phyloP scores from a whole-genome alignment of 2,113 vertebrate species.

The Sinocyclocheilus grahami region DNA sequence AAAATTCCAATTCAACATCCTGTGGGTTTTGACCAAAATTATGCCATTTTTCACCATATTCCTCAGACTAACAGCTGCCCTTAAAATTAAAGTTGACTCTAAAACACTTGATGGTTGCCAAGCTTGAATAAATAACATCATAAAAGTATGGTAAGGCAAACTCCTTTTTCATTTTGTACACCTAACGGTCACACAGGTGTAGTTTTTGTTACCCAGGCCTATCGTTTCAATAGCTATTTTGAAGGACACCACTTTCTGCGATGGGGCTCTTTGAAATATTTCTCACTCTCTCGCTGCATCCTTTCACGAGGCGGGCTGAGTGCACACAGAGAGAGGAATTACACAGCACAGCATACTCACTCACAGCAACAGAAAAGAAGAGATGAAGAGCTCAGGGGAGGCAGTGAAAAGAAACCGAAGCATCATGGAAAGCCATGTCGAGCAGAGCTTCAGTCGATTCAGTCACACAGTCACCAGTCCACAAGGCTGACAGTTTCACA shows the following conservation, averaged over 20 bases:
- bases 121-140: slow-evolving; percentile 30
- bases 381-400: slow-evolving; percentile 18
- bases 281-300: background rate
- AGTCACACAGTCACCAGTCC: slow-evolving; percentile 40
- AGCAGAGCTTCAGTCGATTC: slow-evolving; percentile 29
- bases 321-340: slow-evolving; percentile 34
- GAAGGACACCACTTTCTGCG: background rate
- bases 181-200: background rate
- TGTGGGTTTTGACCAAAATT: background rate
- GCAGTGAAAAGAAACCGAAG: slow-evolving; percentile 34
- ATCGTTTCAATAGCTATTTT: background rate
- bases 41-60: background rate
- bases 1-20: slow-evolving; percentile 1
- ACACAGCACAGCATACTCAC: slow-evolving; percentile 41
- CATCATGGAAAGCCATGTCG: slow-evolving; percentile 28
- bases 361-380: slow-evolving; percentile 50
- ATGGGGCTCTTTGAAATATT: slow-evolving; percentile 1
- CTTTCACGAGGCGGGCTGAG: background rate
- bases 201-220: background rate
- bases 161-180: slow-evolving; percentile 25
- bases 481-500: slow-evolving; percentile 26
- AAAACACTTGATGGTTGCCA: slow-evolving; percentile 50
- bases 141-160: slow-evolving; percentile 8
- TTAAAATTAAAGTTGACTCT: slow-evolving; percentile 37
- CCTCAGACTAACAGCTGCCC: slow-evolving; percentile 32